Evolutionary conservation across 2,113 vertebrate species (phyloP), one percentile per base, ranked within the genome.

Genomic region (Rhombomys opimus): DNA sequence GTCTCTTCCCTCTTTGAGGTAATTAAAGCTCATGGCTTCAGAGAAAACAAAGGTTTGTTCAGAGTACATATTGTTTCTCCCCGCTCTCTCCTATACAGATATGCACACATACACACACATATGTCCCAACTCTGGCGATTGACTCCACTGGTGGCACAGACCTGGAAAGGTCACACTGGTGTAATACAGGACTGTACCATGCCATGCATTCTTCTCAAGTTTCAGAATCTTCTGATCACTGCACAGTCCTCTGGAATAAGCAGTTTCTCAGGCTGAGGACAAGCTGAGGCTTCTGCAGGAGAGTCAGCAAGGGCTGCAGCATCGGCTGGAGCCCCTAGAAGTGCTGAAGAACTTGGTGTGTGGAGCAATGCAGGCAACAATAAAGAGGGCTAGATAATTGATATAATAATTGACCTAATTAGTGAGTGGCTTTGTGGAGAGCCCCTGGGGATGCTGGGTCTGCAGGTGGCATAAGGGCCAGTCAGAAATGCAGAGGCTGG

Each of bases 351-450:
- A 94, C 5, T 46, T 0, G 70, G 57, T 87, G 46, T 95, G 72
- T 96, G 12, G 80, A 96, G 96, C 80, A 94, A 97, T 84, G 76
- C 59, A 61, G 80, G 96, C 65, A 81, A 50, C 59, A 88, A 86
- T 97, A 96, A 92, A 97, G 87, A 97, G 96, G 97, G 91, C 97
- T 98, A 94, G 95, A 97, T 98, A 96, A 98, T 97, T 96, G 97
- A 98, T 95, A 94, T 97, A 93, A 97, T 97, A 97, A 98, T 97
- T 98, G 97, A 97, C 97, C 97, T 96, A 97, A 98, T 98, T 97
- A 98, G 96, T 90, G 84, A 97, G 92, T 97, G 95, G 75, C 90
- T 97, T 65, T 95, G 90, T 96, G 90, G 95, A 96, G 95, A 94
- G 92, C 93, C 96, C 97, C 97, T 98, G 96, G 97, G 95, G 90